phyloP scores from a whole-genome alignment of 1,140 invertebrate genomes.

The Sarcophaga peregrina region DNA sequence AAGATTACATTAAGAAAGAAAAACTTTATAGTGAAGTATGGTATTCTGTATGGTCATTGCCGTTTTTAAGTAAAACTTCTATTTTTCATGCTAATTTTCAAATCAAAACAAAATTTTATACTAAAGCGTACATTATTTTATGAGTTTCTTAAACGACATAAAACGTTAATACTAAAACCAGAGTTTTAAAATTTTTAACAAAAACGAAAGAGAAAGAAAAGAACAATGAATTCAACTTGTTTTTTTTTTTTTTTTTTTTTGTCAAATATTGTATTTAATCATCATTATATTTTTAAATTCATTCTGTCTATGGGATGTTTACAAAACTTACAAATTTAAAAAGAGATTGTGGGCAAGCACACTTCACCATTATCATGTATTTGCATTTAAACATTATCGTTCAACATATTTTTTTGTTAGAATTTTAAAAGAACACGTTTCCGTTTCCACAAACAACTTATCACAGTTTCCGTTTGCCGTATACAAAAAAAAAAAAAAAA shows the following conservation, averaged over 20 bases:
- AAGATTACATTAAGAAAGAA: too few relatives aligned
- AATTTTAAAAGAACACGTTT: background rate
- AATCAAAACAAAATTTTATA: too few relatives aligned
- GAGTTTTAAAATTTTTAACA: too few relatives aligned
- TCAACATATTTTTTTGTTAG: background rate
- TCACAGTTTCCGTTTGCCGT: conserved; percentile 31
- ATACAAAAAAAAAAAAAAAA: background rate
- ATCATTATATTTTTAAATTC: conserved; percentile 13
- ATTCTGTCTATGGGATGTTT: background rate
- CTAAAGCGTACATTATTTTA: too few relatives aligned
- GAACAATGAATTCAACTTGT: background rate
- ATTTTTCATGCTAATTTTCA: too few relatives aligned
- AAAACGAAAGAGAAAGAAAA: too few relatives aligned
- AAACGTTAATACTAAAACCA: too few relatives aligned
- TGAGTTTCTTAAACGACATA: too few relatives aligned
- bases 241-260: background rate
- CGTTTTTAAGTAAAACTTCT: too few relatives aligned
- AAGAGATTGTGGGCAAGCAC: background rate
- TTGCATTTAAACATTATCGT: background rate
- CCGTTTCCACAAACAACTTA: conserved; percentile 19
- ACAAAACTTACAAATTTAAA: background rate
- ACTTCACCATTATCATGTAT: background rate
- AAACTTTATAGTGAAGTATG: too few relatives aligned
- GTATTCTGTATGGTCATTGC: too few relatives aligned
- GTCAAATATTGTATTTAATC: background rate